Evolutionary conservation across 2,888 invertebrate genomes (phyloP).

Genomic region (Acrobasis consociella): DNA sequence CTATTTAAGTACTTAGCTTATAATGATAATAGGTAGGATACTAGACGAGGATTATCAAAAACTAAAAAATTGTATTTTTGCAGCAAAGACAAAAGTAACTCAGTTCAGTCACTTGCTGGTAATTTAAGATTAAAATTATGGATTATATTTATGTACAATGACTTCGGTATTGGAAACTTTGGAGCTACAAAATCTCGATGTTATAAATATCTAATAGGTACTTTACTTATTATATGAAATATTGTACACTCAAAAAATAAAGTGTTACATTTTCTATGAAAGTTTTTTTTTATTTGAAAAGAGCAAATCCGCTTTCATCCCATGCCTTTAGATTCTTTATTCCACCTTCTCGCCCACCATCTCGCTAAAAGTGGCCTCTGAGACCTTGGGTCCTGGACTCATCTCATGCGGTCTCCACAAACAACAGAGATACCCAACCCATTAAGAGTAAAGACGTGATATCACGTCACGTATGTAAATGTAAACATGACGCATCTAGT

Average conservation of each 20-base stretch:
- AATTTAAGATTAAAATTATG: slow-evolving; percentile 2
- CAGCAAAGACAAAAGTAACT: slow-evolving; percentile 24
- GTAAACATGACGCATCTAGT: too few relatives aligned
- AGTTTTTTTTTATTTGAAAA: slow-evolving; percentile 1
- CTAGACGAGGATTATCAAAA: not conserved
- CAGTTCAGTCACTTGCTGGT: slow-evolving; percentile 11
- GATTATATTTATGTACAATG: not conserved
- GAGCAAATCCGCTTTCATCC: too few relatives aligned
- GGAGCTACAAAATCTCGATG: slow-evolving; percentile 24
- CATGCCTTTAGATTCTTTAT: too few relatives aligned
- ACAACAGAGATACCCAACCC: too few relatives aligned
- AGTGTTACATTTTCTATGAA: slow-evolving; percentile 40
- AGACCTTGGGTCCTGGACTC: too few relatives aligned
- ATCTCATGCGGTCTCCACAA: too few relatives aligned
- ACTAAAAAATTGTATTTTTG: slow-evolving; percentile 12
- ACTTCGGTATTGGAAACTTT: slow-evolving; percentile 20
- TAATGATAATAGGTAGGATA: too few relatives aligned
- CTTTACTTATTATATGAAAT: not conserved
- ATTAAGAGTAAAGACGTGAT: too few relatives aligned
- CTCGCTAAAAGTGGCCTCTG: too few relatives aligned
- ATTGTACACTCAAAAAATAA: slow-evolving; percentile 36
- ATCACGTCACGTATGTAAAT: too few relatives aligned
- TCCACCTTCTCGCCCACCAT: too few relatives aligned
- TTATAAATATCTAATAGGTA: slow-evolving; percentile 22
- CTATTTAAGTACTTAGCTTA: not conserved